These are phyloP conservation scores for Polydrusus pterygomalis DNA, from an alignment of 2,888 invertebrate genomes.

Conservation along the genomic window DNA sequence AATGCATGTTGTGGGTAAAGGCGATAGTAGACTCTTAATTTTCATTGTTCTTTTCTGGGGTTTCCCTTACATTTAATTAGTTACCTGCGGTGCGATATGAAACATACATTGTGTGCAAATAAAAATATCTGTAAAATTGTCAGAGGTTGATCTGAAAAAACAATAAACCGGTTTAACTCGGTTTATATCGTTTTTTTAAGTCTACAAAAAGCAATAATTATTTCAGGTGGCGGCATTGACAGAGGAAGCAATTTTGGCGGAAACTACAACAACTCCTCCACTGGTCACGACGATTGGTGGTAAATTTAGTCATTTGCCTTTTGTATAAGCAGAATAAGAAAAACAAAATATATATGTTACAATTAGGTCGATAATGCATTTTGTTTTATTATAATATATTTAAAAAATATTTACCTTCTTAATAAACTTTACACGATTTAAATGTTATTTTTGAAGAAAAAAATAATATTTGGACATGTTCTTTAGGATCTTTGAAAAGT, in stretches of 20 bases:
- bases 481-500: conserved; percentile 23
- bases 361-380: conserved; percentile 50
- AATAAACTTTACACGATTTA: conserved; percentile 29
- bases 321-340: conserved; percentile 36
- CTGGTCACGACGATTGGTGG: conserved; percentile 71
- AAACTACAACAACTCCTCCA: conserved; percentile 67
- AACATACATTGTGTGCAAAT: too few relatives aligned
- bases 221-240: conserved; percentile 67
- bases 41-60: too few relatives aligned
- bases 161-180: too few relatives aligned
- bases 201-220: conserved; percentile 42
- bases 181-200: too few relatives aligned
- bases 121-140: too few relatives aligned
- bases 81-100: too few relatives aligned
- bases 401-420: conserved; percentile 33
- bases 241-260: conserved; percentile 70
- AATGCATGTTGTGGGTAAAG: too few relatives aligned
- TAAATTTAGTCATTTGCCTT: conserved; percentile 49
- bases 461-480: conserved; percentile 19
- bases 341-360: conserved; percentile 43
- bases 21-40: too few relatives aligned
- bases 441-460: conserved; percentile 26
- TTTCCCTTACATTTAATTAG: too few relatives aligned
- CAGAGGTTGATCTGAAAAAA: too few relatives aligned
- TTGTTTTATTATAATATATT: conserved; percentile 45